phyloP scores from a whole-genome alignment of 2,113 vertebrate genomes.

The Zosterops japonicus region DNA sequence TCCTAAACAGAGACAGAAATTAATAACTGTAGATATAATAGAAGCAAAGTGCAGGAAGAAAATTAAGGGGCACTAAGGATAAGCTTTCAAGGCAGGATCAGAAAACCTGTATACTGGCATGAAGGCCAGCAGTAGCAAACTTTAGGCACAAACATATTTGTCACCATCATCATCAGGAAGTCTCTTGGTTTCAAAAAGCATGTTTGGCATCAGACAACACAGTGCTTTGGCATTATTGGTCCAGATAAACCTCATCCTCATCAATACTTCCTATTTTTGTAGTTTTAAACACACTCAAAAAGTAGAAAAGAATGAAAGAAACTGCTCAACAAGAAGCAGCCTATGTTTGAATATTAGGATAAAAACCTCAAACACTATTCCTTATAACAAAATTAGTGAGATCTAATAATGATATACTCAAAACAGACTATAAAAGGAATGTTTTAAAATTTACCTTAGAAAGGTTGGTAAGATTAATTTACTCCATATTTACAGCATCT shows the following conservation, averaged over 20 bases:
- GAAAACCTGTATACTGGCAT: not conserved
- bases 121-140: not conserved
- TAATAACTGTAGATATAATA: not conserved
- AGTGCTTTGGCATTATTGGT: not conserved
- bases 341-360: not conserved
- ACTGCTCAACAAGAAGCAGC: not conserved
- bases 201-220: not conserved
- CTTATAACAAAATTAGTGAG: not conserved
- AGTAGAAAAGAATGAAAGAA: not conserved
- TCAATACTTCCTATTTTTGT: not conserved
- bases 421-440: not conserved
- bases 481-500: not conserved
- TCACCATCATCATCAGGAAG: not conserved
- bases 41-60: not conserved
- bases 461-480: not conserved
- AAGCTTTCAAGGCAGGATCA: not conserved
- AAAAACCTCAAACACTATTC: not conserved
- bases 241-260: not conserved
- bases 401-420: not conserved
- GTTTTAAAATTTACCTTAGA: not conserved
- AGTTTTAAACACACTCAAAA: not conserved
- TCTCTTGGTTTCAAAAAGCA: not conserved
- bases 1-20: not conserved
- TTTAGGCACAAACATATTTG: not conserved
- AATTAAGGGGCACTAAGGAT: not conserved